phyloP scores from a whole-genome alignment of 1,140 invertebrate species.

The Lysiphlebus fabarum region DNA sequence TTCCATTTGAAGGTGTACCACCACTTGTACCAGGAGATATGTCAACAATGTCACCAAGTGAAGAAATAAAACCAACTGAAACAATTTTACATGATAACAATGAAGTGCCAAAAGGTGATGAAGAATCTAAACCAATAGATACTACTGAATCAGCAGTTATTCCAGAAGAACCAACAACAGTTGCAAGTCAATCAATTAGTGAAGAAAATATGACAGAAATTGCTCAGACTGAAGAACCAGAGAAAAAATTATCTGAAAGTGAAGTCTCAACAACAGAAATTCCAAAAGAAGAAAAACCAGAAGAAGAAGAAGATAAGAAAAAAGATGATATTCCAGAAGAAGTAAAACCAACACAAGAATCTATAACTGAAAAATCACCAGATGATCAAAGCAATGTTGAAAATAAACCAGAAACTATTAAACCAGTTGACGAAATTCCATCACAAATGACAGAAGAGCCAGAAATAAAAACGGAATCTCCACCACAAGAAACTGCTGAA shows the following conservation, averaged over 20 bases:
- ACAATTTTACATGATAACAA: not conserved
- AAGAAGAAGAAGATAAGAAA: not conserved
- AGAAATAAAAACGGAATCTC: constrained; percentile 23
- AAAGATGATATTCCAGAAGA: constrained; percentile 14
- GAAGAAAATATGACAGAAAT: constrained; percentile 3
- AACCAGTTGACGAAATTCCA: not conserved
- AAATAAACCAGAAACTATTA: constrained; percentile 15
- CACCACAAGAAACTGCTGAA: constrained; percentile 34
- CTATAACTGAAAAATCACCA: constrained; percentile 13
- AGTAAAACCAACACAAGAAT: constrained; percentile 16
- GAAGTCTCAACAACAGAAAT: not conserved
- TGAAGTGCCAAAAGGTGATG: not conserved
- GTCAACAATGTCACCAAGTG: constrained; percentile 17
- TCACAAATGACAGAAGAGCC: constrained; percentile 22
- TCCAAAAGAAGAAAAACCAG: constrained; percentile 8
- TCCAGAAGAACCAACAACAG: not conserved
- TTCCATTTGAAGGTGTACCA: constrained; percentile 23
- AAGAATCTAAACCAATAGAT: constrained; percentile 1
- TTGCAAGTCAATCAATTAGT: not conserved
- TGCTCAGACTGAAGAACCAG: constrained; percentile 3
- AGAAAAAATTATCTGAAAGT: not conserved
- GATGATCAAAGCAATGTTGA: constrained; percentile 18
- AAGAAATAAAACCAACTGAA: constrained; percentile 2
- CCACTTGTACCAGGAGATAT: constrained; percentile 19
- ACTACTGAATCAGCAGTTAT: not conserved